phyloP scores from a whole-genome alignment of 2,797 vertebrate species.

The Adrianichthys oophorus region DNA sequence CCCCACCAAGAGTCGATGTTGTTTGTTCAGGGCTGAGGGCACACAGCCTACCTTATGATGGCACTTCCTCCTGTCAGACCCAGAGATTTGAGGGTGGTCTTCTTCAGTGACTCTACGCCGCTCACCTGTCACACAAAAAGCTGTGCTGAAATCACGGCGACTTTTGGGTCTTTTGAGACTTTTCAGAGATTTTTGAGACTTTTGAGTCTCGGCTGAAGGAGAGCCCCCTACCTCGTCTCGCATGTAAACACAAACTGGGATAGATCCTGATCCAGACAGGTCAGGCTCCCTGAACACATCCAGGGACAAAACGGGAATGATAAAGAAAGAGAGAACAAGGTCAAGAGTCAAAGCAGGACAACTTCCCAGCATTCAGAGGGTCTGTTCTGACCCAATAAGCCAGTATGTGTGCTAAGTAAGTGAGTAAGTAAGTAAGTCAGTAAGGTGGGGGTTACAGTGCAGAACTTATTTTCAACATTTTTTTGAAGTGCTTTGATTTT shows the following conservation, averaged over 20 bases:
- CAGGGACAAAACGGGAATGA: conserved; percentile 11
- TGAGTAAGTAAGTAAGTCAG: no score
- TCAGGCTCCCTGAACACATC: conserved; percentile 70
- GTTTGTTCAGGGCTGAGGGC: background rate
- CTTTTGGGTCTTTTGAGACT: conserved; percentile 24
- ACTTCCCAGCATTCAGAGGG: no score
- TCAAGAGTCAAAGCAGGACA: conserved; percentile 13
- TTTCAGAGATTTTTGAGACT: no score
- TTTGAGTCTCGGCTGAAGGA: conserved; percentile 15
- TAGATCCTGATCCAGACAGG: conserved; percentile 74
- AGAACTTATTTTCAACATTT: no score
- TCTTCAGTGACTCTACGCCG: conserved; percentile 84
- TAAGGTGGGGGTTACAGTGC: no score
- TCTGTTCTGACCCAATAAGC: no score
- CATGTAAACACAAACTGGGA: conserved; percentile 94
- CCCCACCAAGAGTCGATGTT: no score
- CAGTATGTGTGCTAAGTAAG: no score
- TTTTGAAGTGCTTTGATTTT: no score
- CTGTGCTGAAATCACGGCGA: conserved; percentile 23
- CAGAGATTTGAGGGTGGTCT: conserved; percentile 86
- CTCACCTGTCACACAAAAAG: conserved; percentile 74
- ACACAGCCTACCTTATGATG: conserved; percentile 84
- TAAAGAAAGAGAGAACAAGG: conserved; percentile 2
- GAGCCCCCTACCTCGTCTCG: conserved; percentile 87
- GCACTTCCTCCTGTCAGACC: conserved; percentile 92